Evolutionary conservation across 2,113 vertebrate species (phyloP).

Genomic region (Centropristis striata): DNA sequence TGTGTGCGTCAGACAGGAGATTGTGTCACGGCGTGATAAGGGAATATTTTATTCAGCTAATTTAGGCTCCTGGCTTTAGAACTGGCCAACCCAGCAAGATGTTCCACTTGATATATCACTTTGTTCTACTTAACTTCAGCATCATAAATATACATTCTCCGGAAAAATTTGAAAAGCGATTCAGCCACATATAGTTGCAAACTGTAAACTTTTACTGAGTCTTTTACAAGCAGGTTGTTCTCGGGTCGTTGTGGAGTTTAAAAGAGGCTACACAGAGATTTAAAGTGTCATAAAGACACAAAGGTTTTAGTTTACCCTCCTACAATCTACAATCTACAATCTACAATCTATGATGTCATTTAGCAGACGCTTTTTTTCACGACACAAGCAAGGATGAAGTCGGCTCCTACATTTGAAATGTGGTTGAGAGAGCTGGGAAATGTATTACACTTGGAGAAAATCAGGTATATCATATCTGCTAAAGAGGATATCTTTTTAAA

Average conservation of each 20-base stretch:
- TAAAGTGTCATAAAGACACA: not conserved
- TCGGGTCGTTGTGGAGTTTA: not conserved
- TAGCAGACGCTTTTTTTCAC: too few relatives aligned
- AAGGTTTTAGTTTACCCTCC: too few relatives aligned
- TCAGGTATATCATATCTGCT: too few relatives aligned
- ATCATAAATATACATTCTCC: constrained; percentile 62
- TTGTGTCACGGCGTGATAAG: constrained; percentile 60
- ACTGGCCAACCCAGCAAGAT: constrained; percentile 65
- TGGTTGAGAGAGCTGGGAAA: too few relatives aligned
- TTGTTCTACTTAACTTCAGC: constrained; percentile 73
- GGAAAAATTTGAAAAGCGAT: constrained; percentile 49
- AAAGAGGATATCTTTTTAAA: too few relatives aligned
- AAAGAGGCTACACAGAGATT: not conserved
- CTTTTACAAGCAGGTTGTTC: not conserved
- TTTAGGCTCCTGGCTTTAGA: constrained; percentile 69
- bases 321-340: too few relatives aligned
- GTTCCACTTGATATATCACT: constrained; percentile 70
- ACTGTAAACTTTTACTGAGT: constrained; percentile 4
- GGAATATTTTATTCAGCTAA: constrained; percentile 72
- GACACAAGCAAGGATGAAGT: too few relatives aligned
- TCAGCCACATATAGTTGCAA: not conserved
- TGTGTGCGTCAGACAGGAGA: constrained; percentile 60
- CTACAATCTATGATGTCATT: too few relatives aligned
- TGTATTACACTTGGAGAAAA: too few relatives aligned
- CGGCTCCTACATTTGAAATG: too few relatives aligned